Evolutionary conservation across 2,113 vertebrate genomes (phyloP), one percentile per base, ranked within the genome.

Genomic region (Upupa epops): DNA sequence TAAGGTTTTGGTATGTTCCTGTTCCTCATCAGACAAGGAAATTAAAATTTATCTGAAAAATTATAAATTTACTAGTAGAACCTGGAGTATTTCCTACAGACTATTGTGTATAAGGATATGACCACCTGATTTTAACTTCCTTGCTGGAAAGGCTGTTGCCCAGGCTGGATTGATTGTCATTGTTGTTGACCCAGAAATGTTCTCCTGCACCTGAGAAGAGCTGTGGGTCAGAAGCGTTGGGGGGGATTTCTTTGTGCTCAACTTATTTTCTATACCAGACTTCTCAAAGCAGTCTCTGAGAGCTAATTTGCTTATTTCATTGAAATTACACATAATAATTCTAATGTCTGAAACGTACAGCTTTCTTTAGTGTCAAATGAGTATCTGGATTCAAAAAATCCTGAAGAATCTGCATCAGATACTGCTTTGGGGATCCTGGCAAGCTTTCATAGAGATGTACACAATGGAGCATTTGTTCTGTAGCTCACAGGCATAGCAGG

Each of bases 401-500:
- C 40, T 15, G 17, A 79, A 59, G 8, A 83, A 54, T 64, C 61
- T 92, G 31, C 14, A 46, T 65, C 36, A 51, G 68, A 46, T 24
- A 19, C 3, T 18, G 15, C 13, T 48, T 36, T 54, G 6, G 63
- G n/a, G 49, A 45, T 73, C 3, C 7, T 48, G 25, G 37, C 2
- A 32, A 78, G 28, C 1, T 0, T 52, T 91, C 3, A 1, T 54
- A 56, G 75, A 61, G 86, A 68, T 0, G 0, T 32, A 40, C 55
- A 73, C 32, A 83, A 49, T 58, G 36, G 69, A 93, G n/a, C 51
- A 79, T 81, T 92, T 95, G 72, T 74, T 85, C 42, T 5, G 2
- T 52, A 84, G 65, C 73, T 93, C 58, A 6, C 26, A 45, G 68
- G 59, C 93, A 48, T 73, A 85, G 37, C 2, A 1, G 64, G 63